Evolutionary conservation across 1,140 invertebrate species (phyloP).

Genomic region (Neocloeon triangulifer): DNA sequence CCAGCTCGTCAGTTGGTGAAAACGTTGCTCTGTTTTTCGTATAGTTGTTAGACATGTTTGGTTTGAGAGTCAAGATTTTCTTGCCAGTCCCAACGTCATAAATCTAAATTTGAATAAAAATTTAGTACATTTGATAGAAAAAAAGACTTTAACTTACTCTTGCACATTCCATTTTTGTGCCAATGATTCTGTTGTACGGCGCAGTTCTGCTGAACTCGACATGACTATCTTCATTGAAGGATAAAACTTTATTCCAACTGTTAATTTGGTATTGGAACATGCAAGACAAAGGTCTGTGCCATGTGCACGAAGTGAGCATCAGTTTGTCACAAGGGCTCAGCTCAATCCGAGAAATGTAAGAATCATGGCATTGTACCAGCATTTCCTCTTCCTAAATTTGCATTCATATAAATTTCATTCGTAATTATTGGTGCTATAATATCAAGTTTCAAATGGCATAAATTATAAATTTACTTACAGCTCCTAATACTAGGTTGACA

Average conservation of each 20-base stretch:
- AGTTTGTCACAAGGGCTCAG: slow-evolving; percentile 46
- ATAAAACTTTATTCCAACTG: no score
- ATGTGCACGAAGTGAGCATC: slow-evolving; percentile 65
- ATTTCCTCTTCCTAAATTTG: slow-evolving; percentile 33
- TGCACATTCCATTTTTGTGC: slow-evolving; percentile 52
- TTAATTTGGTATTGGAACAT: no score
- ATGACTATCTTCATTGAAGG: slow-evolving; percentile 64
- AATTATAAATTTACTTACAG: slow-evolving; percentile 22
- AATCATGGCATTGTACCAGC: slow-evolving; percentile 58
- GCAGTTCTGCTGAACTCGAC: slow-evolving; percentile 75
- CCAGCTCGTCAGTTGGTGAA: slow-evolving; percentile 77
- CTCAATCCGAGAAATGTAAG: slow-evolving; percentile 59
- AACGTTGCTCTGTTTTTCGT: slow-evolving; percentile 85
- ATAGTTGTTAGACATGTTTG: slow-evolving; percentile 75
- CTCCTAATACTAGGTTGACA: slow-evolving; percentile 58
- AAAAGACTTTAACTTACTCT: slow-evolving; percentile 23
- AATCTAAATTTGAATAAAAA: slow-evolving; percentile 30
- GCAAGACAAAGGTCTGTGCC: slow-evolving; percentile 63
- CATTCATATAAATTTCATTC: slow-evolving; percentile 1
- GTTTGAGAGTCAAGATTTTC: slow-evolving; percentile 45
- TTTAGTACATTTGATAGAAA: no score
- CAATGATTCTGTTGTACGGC: slow-evolving; percentile 69
- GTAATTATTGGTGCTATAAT: background rate
- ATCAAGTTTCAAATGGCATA: slow-evolving; percentile 2
- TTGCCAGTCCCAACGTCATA: slow-evolving; percentile 74